A percentile compares a stretch with the other conserved stretches of the same genome.
Conservation (phyloP, 2,113 vertebrate genomes). For the Boulengeromyrus knoepffleri region DNA sequence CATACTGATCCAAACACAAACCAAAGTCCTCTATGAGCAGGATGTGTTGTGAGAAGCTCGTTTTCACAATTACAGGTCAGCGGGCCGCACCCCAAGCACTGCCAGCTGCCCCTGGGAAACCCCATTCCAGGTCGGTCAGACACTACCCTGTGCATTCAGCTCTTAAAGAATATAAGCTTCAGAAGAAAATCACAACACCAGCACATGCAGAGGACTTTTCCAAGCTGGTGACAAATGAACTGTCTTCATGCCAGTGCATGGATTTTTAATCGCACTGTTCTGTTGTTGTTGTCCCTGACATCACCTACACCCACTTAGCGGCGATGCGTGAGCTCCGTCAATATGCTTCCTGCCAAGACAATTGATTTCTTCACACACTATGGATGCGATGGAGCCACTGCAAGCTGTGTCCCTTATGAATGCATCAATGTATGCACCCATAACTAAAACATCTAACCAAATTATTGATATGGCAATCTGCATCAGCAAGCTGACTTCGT, state of each 20-base stretch:
- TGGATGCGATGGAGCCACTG: not conserved
- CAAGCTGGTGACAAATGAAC: not conserved
- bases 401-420: not conserved
- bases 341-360: conserved; percentile 11
- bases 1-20: not conserved
- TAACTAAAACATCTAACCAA: not conserved
- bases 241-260: not conserved
- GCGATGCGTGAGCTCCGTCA: not conserved
- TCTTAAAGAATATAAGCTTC: not conserved
- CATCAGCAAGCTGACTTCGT: not conserved
- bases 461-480: not conserved
- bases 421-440: not conserved
- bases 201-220: not conserved
- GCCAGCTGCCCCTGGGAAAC: not conserved
- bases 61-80: not conserved
- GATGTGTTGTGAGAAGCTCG: not conserved
- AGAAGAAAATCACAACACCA: not conserved
- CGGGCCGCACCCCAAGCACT: not conserved
- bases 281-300: not conserved
- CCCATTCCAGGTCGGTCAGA: not conserved
- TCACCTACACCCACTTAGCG: not conserved
- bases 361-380: not conserved
- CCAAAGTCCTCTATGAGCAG: not conserved
- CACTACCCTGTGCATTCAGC: not conserved
- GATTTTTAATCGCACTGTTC: not conserved